Evolutionary conservation across 2,113 vertebrate genomes (phyloP).

Genomic region (Pardalotus punctatus): DNA sequence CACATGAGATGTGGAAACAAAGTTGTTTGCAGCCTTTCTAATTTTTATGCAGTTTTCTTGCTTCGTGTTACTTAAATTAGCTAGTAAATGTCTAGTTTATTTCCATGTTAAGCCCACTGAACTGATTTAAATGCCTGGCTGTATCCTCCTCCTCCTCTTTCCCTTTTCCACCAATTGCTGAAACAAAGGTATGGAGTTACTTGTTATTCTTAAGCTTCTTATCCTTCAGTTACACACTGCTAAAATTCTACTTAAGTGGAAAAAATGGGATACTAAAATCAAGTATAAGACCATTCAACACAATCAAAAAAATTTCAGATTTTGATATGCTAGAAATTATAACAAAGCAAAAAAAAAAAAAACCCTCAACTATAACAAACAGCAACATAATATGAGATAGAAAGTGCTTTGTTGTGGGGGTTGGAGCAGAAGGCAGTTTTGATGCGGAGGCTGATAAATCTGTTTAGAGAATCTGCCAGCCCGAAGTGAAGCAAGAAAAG

Average conservation of each 20-base stretch:
- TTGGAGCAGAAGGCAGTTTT: slow-evolving; percentile 43
- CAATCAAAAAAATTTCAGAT: not conserved
- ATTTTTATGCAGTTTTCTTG: not conserved
- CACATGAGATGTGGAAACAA: not conserved
- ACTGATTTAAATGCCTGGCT: not conserved
- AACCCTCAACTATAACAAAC: not conserved
- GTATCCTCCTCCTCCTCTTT: not conserved
- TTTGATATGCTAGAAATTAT: not conserved
- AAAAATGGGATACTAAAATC: not conserved
- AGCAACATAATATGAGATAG: not conserved
- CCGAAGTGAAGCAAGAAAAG: not conserved
- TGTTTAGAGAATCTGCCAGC: slow-evolving; percentile 54
- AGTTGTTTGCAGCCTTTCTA: not conserved
- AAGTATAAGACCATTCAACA: not conserved
- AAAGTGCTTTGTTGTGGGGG: slow-evolving; percentile 19
- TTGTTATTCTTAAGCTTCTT: not conserved
- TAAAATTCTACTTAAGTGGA: not conserved
- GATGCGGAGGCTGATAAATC: slow-evolving; percentile 54
- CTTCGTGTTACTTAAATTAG: not conserved
- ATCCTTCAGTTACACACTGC: not conserved
- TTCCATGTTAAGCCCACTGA: not conserved
- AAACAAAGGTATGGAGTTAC: not conserved
- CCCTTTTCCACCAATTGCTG: not conserved
- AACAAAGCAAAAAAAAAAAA: not conserved
- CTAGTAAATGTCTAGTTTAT: not conserved